Evolutionary conservation across 1,140 invertebrate genomes (phyloP).

Genomic region (Neodiprion pinetum): DNA sequence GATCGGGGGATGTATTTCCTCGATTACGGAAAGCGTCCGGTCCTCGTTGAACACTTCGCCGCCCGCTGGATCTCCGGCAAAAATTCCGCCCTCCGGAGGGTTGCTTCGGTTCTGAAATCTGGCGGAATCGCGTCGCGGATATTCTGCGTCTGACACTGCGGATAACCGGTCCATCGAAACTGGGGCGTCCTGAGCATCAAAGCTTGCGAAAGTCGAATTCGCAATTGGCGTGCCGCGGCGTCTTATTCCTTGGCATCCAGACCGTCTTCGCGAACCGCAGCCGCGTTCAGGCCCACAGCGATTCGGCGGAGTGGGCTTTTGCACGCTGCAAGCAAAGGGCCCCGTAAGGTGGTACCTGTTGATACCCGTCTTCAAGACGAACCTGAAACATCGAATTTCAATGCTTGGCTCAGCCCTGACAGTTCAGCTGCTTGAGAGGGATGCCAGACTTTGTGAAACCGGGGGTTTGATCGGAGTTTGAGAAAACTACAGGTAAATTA

Average conservation of each 20-base stretch:
- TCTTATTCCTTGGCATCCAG: background rate
- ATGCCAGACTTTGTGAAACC: too few relatives aligned
- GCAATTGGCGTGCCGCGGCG: background rate
- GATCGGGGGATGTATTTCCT: background rate
- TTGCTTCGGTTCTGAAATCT: too few relatives aligned
- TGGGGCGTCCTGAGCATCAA: background rate
- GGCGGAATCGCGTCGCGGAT: too few relatives aligned
- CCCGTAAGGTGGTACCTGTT: constrained; percentile 10
- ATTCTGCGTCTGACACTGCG: too few relatives aligned
- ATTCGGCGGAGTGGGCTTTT: background rate
- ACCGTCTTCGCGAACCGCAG: background rate
- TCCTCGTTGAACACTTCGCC: background rate
- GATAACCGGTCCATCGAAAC: background rate
- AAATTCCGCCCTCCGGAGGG: too few relatives aligned
- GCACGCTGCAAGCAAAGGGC: constrained; percentile 16
- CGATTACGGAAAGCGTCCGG: background rate
- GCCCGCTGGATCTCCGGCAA: too few relatives aligned
- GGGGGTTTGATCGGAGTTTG: too few relatives aligned
- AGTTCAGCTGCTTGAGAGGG: too few relatives aligned
- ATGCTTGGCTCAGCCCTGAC: too few relatives aligned
- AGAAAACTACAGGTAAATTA: too few relatives aligned
- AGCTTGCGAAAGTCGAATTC: background rate
- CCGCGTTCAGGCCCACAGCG: background rate
- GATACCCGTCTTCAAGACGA: background rate
- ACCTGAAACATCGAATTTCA: background rate